Percentiles rank a stretch among this genome's conserved stretches.
These are phyloP conservation scores for Harlomillsia oculata DNA, from an alignment of 1,140 invertebrate species.

Conservation along the genomic window DNA sequence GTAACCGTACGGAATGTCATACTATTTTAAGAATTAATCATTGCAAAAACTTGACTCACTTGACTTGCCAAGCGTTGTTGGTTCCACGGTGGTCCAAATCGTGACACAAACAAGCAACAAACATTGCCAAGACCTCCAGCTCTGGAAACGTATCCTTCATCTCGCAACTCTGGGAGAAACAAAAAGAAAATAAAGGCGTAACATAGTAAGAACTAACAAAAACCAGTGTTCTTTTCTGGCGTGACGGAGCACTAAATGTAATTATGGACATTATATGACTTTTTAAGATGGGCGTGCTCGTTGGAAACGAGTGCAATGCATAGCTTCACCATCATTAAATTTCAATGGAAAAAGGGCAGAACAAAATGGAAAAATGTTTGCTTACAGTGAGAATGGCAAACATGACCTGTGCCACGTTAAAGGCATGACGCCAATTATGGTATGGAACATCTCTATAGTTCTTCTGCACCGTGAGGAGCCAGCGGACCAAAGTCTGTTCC, in stretches of 20 bases:
- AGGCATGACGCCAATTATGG: constrained; percentile 42
- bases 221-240: too few relatives aligned
- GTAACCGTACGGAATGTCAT: not conserved
- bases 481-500: constrained; percentile 45
- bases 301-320: too few relatives aligned
- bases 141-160: constrained; percentile 39
- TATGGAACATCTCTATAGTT: constrained; percentile 53
- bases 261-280: too few relatives aligned
- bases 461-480: constrained; percentile 50
- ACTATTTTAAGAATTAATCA: not conserved
- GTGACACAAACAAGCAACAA: constrained; percentile 39
- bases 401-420: constrained; percentile 51
- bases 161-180: constrained; percentile 40
- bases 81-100: constrained; percentile 43
- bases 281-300: too few relatives aligned
- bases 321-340: too few relatives aligned
- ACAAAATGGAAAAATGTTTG: too few relatives aligned
- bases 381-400: constrained; percentile 45
- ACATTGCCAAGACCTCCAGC: constrained; percentile 38
- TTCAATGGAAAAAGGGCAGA: too few relatives aligned
- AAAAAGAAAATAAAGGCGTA: too few relatives aligned
- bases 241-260: too few relatives aligned
- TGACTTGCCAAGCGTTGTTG: constrained; percentile 44
- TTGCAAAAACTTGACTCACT: constrained; percentile 37
- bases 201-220: too few relatives aligned